Percentiles rank a stretch among this genome's conserved stretches.
These are phyloP conservation scores for Rhinogobius similis DNA, from an alignment of 2,113 vertebrate genomes.

Conservation along the genomic window DNA sequence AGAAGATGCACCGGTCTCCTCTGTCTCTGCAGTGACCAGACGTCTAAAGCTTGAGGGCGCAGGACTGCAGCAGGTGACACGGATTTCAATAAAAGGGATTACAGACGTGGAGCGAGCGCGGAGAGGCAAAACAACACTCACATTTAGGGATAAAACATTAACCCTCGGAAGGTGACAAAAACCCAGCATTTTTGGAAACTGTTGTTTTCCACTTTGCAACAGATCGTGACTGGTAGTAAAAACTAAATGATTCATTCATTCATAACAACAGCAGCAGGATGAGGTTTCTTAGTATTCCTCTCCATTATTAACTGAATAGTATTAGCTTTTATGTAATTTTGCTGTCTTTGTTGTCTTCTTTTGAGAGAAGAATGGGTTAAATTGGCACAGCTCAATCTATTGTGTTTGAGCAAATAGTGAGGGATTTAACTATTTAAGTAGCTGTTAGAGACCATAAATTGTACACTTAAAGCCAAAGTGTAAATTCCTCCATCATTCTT, in stretches of 20 bases:
- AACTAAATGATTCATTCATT: background rate
- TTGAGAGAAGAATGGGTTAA: background rate
- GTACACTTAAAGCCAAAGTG: no score
- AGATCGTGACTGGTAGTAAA: background rate
- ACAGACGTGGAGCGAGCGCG: constrained; percentile 75
- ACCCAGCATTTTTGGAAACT: background rate
- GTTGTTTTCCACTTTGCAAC: background rate
- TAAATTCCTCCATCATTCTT: background rate
- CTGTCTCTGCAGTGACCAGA: constrained; percentile 69
- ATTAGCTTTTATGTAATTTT: no score
- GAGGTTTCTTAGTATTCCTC: no score
- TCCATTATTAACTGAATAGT: no score
- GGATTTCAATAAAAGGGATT: constrained; percentile 84
- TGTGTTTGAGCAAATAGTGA: background rate
- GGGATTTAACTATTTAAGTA: background rate
- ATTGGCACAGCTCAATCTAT: background rate
- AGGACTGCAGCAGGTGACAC: constrained; percentile 80
- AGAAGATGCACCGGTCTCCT: constrained; percentile 27
- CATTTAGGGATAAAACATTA: constrained; percentile 38
- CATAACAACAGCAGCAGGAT: no score
- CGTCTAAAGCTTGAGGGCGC: constrained; percentile 72
- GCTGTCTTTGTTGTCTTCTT: no score
- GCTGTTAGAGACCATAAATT: no score
- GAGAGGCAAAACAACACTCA: constrained; percentile 62
- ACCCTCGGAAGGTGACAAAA: background rate